Percentiles rank a stretch among this genome's conserved stretches.
phyloP scores from a whole-genome alignment of 2,888 invertebrate species.

The Epinotia nisella region DNA sequence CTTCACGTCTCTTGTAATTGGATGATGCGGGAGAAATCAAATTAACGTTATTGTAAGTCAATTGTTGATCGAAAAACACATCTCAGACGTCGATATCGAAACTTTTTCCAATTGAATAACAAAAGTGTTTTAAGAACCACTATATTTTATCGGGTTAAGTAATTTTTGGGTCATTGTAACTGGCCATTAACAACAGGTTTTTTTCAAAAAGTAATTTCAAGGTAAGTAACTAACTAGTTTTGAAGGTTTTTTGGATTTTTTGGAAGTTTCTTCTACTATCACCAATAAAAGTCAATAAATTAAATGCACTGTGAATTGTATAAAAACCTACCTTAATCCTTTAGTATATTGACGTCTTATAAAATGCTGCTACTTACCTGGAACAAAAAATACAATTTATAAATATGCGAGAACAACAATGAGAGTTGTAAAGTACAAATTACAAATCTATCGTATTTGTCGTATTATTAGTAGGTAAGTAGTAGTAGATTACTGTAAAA shows the following conservation, averaged over 20 bases:
- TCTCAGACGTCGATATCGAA: slow-evolving; percentile 27
- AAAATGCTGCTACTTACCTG: slow-evolving; percentile 49
- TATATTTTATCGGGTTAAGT: slow-evolving; percentile 1
- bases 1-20: slow-evolving; percentile 62
- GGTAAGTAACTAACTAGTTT: not conserved
- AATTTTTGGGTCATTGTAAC: not conserved
- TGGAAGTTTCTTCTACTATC: too few relatives aligned
- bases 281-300: not conserved
- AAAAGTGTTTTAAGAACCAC: slow-evolving; percentile 14
- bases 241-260: not conserved
- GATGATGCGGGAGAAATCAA: slow-evolving; percentile 63
- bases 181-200: not conserved
- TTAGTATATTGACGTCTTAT: not conserved
- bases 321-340: not conserved
- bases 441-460: too few relatives aligned
- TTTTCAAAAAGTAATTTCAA: not conserved
- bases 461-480: too few relatives aligned
- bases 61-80: slow-evolving; percentile 33
- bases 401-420: not conserved
- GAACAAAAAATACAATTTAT: slow-evolving; percentile 45
- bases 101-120: slow-evolving; percentile 14
- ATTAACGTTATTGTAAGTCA: slow-evolving; percentile 46
- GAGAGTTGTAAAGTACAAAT: too few relatives aligned
- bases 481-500: too few relatives aligned
- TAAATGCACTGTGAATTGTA: not conserved